Percentiles rank a stretch among this genome's conserved stretches.
Evolutionary conservation across 1,140 invertebrate species (phyloP).

Genomic region (Agraylea sexmaculata): DNA sequence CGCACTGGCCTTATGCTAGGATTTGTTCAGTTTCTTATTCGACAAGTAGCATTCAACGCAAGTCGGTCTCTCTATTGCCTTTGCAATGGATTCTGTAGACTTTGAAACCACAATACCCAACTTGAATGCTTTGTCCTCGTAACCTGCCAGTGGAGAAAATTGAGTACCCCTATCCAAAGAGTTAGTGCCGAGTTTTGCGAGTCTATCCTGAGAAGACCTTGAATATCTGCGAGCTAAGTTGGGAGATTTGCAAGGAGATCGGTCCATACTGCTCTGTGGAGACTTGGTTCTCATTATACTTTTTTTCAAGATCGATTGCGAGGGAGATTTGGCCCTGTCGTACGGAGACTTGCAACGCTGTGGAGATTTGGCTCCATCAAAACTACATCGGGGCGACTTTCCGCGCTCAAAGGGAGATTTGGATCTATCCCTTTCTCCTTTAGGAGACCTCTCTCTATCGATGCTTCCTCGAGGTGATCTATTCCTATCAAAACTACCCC

Average conservation of each 20-base stretch:
- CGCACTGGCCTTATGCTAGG: slow-evolving; percentile 46
- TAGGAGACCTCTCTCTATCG: slow-evolving; percentile 27
- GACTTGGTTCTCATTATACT: slow-evolving; percentile 34
- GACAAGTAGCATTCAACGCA: slow-evolving; percentile 52
- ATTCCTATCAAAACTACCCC: slow-evolving; percentile 22
- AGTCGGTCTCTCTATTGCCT: slow-evolving; percentile 49
- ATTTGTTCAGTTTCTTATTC: slow-evolving; percentile 45
- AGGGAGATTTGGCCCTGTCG: slow-evolving; percentile 30
- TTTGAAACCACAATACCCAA: slow-evolving; percentile 41
- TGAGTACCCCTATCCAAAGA: slow-evolving; percentile 37
- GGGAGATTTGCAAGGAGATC: slow-evolving; percentile 37
- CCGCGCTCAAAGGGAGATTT: slow-evolving; percentile 29
- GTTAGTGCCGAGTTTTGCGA: slow-evolving; percentile 37
- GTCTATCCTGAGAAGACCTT: slow-evolving; percentile 34
- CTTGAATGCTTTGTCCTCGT: slow-evolving; percentile 38
- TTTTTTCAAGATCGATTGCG: slow-evolving; percentile 35
- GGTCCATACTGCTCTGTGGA: slow-evolving; percentile 36
- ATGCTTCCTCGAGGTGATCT: slow-evolving; percentile 23
- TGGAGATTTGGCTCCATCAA: slow-evolving; percentile 31
- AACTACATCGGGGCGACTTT: slow-evolving; percentile 30
- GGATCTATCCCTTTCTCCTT: slow-evolving; percentile 28
- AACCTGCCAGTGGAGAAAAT: slow-evolving; percentile 37
- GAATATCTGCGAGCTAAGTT: slow-evolving; percentile 33
- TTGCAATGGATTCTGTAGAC: slow-evolving; percentile 38
- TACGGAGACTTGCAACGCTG: slow-evolving; percentile 34